A percentile compares a stretch with the other conserved stretches of the same genome.
phyloP scores from a whole-genome alignment of 2,888 invertebrate genomes.

The Polia nebulosa region DNA sequence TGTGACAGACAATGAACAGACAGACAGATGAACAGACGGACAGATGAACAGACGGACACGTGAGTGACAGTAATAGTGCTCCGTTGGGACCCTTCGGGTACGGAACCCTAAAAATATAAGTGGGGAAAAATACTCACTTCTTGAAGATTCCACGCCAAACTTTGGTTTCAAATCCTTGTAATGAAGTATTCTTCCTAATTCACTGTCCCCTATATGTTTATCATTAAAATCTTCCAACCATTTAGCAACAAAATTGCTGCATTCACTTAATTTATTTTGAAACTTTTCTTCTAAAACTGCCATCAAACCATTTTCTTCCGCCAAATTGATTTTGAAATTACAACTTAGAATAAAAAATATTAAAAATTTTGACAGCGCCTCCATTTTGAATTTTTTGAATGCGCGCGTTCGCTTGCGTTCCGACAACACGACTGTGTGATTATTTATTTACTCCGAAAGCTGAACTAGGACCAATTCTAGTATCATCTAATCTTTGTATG shows the following conservation, averaged over 20 bases:
- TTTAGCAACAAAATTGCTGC: conserved; percentile 65
- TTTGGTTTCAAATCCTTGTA: conserved; percentile 81
- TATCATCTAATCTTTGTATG: too few relatives aligned
- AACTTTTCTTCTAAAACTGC: conserved; percentile 72
- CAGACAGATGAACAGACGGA: too few relatives aligned
- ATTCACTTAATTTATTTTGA: conserved; percentile 73
- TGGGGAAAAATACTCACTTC: conserved; percentile 66
- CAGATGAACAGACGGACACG: too few relatives aligned
- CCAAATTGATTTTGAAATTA: conserved; percentile 39
- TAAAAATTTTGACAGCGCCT: conserved; percentile 31
- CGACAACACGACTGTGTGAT: conserved; percentile 69
- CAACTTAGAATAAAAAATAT: conserved; percentile 48
- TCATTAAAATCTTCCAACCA: conserved; percentile 82
- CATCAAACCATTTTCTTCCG: conserved; percentile 52
- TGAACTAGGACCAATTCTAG: neutral
- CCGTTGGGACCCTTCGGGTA: too few relatives aligned
- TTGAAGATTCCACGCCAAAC: conserved; percentile 53
- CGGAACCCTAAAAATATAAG: too few relatives aligned
- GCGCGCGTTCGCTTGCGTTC: conserved; percentile 68
- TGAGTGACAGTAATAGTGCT: too few relatives aligned
- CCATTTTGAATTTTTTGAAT: conserved; percentile 68
- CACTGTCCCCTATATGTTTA: conserved; percentile 76
- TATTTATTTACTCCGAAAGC: conserved; percentile 34
- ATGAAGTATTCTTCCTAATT: conserved; percentile 76
- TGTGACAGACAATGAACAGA: too few relatives aligned